These are phyloP conservation scores for Crotalus horridus DNA, from an alignment of 2,113 vertebrate species.

Conservation along the genomic window DNA sequence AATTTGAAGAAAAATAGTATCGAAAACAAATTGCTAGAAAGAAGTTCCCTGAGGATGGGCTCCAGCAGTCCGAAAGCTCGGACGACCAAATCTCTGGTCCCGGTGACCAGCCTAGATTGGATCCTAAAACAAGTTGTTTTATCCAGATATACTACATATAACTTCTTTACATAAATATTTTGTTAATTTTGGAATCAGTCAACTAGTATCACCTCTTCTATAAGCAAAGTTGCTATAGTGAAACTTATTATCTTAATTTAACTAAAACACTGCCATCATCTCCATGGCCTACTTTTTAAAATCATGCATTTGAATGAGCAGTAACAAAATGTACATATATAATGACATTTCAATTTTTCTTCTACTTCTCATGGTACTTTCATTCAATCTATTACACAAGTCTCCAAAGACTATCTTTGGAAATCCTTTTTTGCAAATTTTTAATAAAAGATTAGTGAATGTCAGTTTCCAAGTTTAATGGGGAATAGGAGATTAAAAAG, in stretches of 20 bases:
- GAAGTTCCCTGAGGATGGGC: no score
- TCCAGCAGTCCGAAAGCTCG: no score
- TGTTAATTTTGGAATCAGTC: constrained; percentile 52
- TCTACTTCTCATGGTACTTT: constrained; percentile 53
- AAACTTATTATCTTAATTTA: constrained; percentile 64
- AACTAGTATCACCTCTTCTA: constrained; percentile 38
- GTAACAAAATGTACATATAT: constrained; percentile 46
- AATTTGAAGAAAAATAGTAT: not conserved
- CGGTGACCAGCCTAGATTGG: no score
- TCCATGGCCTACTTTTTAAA: constrained; percentile 48
- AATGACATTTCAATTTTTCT: constrained; percentile 56
- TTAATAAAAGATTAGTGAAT: constrained; percentile 60
- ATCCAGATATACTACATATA: constrained; percentile 40
- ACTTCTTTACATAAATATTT: constrained; percentile 17
- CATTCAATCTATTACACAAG: constrained; percentile 72
- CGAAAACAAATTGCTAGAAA: constrained; percentile 6
- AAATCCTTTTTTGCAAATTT: constrained; percentile 74
- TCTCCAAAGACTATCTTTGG: constrained; percentile 68
- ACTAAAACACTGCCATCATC: constrained; percentile 62
- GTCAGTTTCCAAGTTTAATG: constrained; percentile 55
- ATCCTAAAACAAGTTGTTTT: not conserved
- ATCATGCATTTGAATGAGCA: constrained; percentile 26
- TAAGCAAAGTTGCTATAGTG: constrained; percentile 52
- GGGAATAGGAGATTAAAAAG: constrained; percentile 37
- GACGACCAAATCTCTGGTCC: no score